Evolutionary conservation across 2,797 vertebrate species (phyloP).

Genomic region (Halcyon badia): DNA sequence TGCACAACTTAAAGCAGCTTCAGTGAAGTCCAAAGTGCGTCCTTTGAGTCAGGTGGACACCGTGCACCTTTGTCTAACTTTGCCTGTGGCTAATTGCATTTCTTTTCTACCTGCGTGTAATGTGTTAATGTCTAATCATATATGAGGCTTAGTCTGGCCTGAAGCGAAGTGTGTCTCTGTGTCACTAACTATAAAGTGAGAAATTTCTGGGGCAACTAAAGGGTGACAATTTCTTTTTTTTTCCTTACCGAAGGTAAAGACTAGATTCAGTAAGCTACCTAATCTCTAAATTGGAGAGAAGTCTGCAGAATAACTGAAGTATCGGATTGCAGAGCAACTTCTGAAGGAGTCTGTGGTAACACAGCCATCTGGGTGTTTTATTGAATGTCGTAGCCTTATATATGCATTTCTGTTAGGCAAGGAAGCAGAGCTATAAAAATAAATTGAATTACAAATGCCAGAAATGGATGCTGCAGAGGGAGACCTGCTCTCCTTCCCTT

Average conservation of each 20-base stretch:
- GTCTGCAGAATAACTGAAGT: neutral
- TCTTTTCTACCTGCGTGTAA: neutral
- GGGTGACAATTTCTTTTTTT: neutral
- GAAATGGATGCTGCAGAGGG: neutral
- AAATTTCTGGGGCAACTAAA: neutral
- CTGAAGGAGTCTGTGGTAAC: neutral
- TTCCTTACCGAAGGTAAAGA: neutral
- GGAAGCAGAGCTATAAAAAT: neutral
- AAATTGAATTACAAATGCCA: neutral
- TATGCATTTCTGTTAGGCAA: neutral
- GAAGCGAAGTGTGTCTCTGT: neutral
- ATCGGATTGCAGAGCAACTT: neutral
- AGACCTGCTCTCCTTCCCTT: neutral
- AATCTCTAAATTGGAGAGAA: neutral
- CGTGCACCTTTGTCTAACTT: neutral
- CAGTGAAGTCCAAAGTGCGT: neutral
- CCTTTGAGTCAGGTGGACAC: neutral
- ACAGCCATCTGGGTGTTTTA: neutral
- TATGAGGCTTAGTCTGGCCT: neutral
- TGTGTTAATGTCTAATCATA: neutral
- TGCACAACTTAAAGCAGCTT: fast-evolving
- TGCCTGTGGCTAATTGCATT: neutral
- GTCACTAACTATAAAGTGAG: neutral
- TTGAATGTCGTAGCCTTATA: neutral
- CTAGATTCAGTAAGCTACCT: neutral